Conservation (phyloP, 2,113 vertebrate species). For the Ammospiza caudacuta region DNA sequence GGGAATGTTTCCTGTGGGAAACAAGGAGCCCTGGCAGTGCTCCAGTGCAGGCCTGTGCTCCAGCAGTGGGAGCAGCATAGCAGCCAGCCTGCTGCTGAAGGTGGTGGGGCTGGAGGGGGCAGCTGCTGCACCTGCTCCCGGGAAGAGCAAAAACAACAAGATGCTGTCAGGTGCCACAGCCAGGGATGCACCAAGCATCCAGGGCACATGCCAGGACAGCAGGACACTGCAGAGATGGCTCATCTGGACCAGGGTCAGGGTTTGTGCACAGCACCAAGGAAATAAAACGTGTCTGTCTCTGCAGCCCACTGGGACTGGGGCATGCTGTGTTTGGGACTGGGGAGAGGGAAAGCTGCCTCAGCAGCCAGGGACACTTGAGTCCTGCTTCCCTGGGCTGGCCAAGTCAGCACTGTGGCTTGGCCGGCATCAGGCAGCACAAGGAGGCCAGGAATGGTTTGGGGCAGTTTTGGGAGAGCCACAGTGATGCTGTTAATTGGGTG, state of each 20-base stretch:
- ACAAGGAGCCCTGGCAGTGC: not conserved
- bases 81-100: fast-evolving
- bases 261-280: not conserved
- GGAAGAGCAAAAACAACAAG: not conserved
- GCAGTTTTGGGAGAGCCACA: not conserved
- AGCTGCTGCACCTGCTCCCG: fast-evolving
- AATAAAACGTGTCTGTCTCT: not conserved
- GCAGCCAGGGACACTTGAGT: fast-evolving
- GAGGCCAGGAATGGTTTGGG: not conserved
- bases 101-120: not conserved
- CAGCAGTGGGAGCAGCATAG: fast-evolving
- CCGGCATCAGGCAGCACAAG: fast-evolving
- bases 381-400: not conserved
- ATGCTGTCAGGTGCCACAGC: fast-evolving
- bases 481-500: fast-evolving
- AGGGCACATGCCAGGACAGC: fast-evolving
- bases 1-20: not conserved
- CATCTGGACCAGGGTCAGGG: fast-evolving
- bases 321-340: not conserved
- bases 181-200: not conserved
- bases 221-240: not conserved
- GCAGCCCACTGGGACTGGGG: not conserved
- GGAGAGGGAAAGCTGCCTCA: not conserved
- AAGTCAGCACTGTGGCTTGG: fast-evolving
- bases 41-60: not conserved